phyloP scores from a whole-genome alignment of 2,888 invertebrate species.

The Amiota communis region DNA sequence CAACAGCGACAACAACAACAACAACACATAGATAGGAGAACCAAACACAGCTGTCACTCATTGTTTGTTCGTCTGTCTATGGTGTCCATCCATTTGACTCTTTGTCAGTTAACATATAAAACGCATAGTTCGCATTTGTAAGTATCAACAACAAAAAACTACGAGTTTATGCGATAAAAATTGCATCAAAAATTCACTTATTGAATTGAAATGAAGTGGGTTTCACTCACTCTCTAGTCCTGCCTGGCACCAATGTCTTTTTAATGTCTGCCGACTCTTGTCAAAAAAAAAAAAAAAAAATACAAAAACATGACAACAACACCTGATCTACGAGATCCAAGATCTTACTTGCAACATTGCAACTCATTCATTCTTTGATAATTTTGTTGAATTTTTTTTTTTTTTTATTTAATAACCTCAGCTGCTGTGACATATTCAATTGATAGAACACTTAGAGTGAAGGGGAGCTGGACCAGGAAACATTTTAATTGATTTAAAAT shows the following conservation, averaged over 20 bases:
- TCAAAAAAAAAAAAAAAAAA: conserved; percentile 22
- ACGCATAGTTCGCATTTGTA: conserved; percentile 4
- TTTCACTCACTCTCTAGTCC: not conserved
- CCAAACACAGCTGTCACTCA: conserved; percentile 44
- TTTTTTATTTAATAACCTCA: conserved; percentile 38
- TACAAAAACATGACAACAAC: conserved; percentile 56
- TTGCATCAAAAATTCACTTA: conserved; percentile 45
- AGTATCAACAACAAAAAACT: conserved; percentile 10
- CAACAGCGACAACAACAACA: not conserved
- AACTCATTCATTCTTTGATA: conserved; percentile 9
- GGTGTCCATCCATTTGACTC: conserved; percentile 26
- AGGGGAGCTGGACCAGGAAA: no score
- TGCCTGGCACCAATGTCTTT: not conserved
- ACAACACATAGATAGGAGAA: conserved; percentile 27
- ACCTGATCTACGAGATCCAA: conserved; percentile 45
- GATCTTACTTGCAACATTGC: conserved; percentile 32
- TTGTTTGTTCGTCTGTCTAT: conserved; percentile 35
- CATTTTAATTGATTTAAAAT: no score
- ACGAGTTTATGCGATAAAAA: conserved; percentile 52
- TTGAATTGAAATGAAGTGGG: conserved; percentile 20
- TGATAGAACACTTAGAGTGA: no score
- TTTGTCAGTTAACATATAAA: conserved; percentile 9
- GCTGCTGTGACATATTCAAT: conserved; percentile 44
- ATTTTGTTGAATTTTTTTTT: conserved; percentile 37
- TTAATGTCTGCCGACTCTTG: not conserved